phyloP scores from a whole-genome alignment of 2,797 vertebrate species.

The Euphonia xanthogaster region DNA sequence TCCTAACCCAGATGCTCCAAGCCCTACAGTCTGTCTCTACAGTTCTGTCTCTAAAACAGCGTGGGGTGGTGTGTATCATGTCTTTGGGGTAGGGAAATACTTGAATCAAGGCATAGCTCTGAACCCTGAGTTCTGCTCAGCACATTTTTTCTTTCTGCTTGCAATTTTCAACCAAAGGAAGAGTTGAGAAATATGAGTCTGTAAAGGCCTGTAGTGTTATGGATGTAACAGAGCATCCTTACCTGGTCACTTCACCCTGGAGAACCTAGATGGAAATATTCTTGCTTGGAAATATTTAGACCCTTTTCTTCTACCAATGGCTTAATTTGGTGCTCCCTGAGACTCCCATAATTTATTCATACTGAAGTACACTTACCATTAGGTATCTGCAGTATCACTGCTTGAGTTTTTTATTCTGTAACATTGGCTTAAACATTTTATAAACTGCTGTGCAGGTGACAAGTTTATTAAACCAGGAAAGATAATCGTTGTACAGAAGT shows the following conservation, averaged over 20 bases:
- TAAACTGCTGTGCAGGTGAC: slow-evolving; percentile 65
- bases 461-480: slow-evolving; percentile 61
- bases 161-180: not conserved
- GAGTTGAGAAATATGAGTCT: not conserved
- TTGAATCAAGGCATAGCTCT: not conserved
- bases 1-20: not conserved
- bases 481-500: not conserved
- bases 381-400: slow-evolving; percentile 21
- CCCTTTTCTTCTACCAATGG: not conserved
- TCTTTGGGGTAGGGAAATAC: not conserved
- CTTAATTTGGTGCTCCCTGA: slow-evolving; percentile 17
- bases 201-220: not conserved
- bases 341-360: slow-evolving; percentile 63
- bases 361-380: slow-evolving; percentile 23
- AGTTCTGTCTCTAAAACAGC: not conserved
- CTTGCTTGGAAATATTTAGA: not conserved
- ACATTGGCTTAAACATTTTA: slow-evolving; percentile 62
- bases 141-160: not conserved
- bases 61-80: not conserved
- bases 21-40: not conserved
- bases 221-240: not conserved
- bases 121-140: not conserved
- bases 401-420: slow-evolving; percentile 19
- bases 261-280: not conserved
- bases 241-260: not conserved